These are phyloP conservation scores for Channa striata DNA, from an alignment of 2,797 vertebrate genomes.

Conservation along the genomic window DNA sequence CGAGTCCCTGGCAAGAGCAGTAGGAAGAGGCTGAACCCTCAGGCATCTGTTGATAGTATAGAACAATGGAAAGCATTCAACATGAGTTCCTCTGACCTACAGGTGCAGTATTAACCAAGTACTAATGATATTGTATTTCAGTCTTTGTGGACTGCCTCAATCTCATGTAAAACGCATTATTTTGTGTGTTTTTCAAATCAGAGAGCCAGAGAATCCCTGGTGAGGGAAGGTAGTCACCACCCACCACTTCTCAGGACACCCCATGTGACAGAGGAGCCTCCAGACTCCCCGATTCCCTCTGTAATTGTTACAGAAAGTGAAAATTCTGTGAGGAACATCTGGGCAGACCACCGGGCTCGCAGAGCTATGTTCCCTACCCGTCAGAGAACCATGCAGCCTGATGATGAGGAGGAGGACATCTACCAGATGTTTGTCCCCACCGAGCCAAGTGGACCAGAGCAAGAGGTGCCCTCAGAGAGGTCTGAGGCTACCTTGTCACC, in stretches of 20 bases:
- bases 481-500: constrained; percentile 77
- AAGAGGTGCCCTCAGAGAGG: constrained; percentile 73
- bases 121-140: background rate
- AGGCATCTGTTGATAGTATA: constrained; percentile 89
- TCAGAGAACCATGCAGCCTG: constrained; percentile 87
- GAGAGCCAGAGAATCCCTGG: constrained; percentile 88
- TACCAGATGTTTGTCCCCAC: constrained; percentile 97
- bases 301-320: constrained; percentile 85
- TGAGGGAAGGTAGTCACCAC: constrained; percentile 85
- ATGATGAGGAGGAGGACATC: constrained; percentile 93
- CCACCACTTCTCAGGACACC: constrained; percentile 79
- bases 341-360: constrained; percentile 93
- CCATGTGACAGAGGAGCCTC: constrained; percentile 80
- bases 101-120: constrained; percentile 65
- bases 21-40: constrained; percentile 91
- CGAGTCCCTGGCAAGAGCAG: constrained; percentile 88
- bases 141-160: background rate
- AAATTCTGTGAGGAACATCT: constrained; percentile 88
- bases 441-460: constrained; percentile 79
- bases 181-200: constrained; percentile 61
- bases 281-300: constrained; percentile 71
- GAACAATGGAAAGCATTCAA: constrained; percentile 87
- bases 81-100: constrained; percentile 84
- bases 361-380: constrained; percentile 93
- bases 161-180: background rate